Percentiles rank a stretch among this genome's conserved stretches.
Conservation (phyloP, 2,888 invertebrate species). For the Diloba caeruleocephala region DNA sequence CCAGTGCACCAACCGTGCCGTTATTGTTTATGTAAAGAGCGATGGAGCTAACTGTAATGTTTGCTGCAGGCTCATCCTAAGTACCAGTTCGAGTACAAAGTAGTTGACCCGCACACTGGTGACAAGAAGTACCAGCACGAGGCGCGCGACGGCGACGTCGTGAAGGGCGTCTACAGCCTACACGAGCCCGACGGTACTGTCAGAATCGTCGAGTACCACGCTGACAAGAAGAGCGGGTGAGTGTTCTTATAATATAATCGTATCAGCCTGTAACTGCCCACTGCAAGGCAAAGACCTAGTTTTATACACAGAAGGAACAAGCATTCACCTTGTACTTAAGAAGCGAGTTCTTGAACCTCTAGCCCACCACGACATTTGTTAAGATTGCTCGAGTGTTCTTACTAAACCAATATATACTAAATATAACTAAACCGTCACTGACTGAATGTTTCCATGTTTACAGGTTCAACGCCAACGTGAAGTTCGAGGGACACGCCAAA, state of each 20-base stretch:
- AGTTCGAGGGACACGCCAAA: constrained; percentile 49
- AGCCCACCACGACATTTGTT: too few relatives aligned
- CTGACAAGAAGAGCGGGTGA: constrained; percentile 70
- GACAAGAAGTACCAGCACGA: constrained; percentile 86
- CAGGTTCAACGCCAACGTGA: constrained; percentile 41
- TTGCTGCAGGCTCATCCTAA: constrained; percentile 72
- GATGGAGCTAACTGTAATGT: constrained; percentile 1
- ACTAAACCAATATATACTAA: too few relatives aligned
- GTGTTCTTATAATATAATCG: too few relatives aligned
- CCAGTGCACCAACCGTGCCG: too few relatives aligned
- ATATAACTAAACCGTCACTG: not conserved
- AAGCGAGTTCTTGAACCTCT: too few relatives aligned
- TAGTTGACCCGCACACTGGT: constrained; percentile 84
- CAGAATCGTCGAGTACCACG: too few relatives aligned
- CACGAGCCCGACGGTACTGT: constrained; percentile 77
- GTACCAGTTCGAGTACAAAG: constrained; percentile 83
- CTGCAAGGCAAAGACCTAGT: too few relatives aligned
- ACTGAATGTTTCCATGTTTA: not conserved
- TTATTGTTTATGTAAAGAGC: too few relatives aligned
- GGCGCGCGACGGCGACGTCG: constrained; percentile 85
- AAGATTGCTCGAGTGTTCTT: too few relatives aligned
- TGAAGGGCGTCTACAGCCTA: constrained; percentile 87
- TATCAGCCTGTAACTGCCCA: too few relatives aligned
- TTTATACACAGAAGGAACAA: too few relatives aligned
- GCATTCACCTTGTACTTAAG: too few relatives aligned